Base-by-base conservation (phyloP, 2,113 vertebrate genomes). In the Calonectris borealis region DNA sequence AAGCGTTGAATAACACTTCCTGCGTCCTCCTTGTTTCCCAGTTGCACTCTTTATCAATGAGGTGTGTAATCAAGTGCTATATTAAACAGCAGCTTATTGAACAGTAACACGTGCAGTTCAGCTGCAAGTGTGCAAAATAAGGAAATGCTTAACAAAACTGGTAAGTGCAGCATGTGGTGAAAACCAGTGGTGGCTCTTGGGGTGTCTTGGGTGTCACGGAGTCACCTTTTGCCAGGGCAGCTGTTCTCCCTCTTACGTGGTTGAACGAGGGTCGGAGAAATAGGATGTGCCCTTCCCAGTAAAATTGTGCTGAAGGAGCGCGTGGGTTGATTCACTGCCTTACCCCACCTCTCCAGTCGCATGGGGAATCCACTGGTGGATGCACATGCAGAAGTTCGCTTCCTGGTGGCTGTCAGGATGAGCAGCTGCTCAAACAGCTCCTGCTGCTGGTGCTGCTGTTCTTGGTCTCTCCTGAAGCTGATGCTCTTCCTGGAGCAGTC, bases 41-140 rank as follows among this genome's bases (percentile, higher is more conserved):
- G 58, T 92, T 11, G 14, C 46, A 16, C n/a, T 89, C 70, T 69
- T 88, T 91, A 84, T 90, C 89, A 77, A 73, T 85, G 66, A 93
- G 62, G 75, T 95, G 66, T 91, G 60, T 77, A 88, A 92, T 69
- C 76, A 88, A 90, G 73, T 48, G 40, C 64, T 86, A 83, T 22
- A 80, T 73, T 96, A 70, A 88, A 54, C 36, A 93, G 60, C 62
- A 48, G 38, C 85, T 90, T 85, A 90, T 95, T 94, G 85, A 93
- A 79, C 87, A 72, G 57, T 77, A 85, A 60, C 11, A 7, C 0
- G 2, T 76, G 82, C 54, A 48, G n/a, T 66, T 83, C 62, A 81
- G 69, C 55, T 78, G 76, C 55, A 73, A 81, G 55, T 42, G 21
- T 64, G 32, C 61, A 75, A 83, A 92, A 73, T 70, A 66, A 85